Conservation (phyloP, 2,888 invertebrate species). For the Tetranychus truncatus region DNA sequence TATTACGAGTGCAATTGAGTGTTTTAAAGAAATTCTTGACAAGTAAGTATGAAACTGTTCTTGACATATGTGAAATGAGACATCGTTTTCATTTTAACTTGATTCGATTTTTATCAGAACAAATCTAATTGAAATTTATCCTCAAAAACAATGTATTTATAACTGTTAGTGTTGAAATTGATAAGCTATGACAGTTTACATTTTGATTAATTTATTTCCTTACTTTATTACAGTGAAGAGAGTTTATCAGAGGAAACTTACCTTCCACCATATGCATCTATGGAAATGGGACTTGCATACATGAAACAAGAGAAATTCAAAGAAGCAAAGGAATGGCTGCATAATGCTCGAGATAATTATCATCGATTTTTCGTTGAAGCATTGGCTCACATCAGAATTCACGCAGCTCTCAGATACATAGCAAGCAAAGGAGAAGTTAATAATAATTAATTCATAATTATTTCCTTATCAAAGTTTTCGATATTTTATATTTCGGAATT, state of each 20-base stretch:
- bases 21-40: constrained; percentile 45
- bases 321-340: constrained; percentile 50
- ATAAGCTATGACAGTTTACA: not conserved
- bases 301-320: constrained; percentile 47
- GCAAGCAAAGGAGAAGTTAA: not conserved
- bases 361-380: constrained; percentile 17
- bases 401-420: constrained; percentile 10
- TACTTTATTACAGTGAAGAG: constrained; percentile 36
- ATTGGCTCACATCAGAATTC: constrained; percentile 18
- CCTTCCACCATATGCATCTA: constrained; percentile 61
- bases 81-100: too few species aligned
- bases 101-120: too few species aligned
- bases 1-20: constrained; percentile 55
- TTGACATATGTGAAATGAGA: not conserved
- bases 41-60: constrained; percentile 32
- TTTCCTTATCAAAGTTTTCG: too few species aligned
- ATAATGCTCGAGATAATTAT: constrained; percentile 30
- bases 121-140: too few species aligned
- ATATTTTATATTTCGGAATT: too few species aligned
- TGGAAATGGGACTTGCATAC: constrained; percentile 64
- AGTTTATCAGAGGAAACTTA: constrained; percentile 61
- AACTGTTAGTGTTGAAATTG: too few species aligned
- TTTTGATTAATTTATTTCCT: constrained; percentile 17
- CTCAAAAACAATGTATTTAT: too few species aligned
- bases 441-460: not conserved